Conservation (phyloP, 2,888 invertebrate genomes). For the Plebejus argus region DNA sequence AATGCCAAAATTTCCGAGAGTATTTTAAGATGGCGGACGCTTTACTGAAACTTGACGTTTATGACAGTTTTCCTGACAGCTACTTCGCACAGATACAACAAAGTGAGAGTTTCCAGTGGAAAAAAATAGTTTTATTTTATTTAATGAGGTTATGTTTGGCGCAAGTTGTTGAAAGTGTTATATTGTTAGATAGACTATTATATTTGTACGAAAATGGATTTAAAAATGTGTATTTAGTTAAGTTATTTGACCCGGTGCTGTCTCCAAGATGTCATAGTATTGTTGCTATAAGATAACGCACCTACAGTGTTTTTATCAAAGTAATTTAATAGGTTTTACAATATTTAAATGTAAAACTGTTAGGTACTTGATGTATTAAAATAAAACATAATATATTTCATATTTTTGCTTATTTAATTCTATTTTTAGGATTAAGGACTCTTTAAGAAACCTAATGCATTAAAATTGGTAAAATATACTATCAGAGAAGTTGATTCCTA, state of each 20-base stretch:
- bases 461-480: no score
- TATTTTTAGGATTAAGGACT: no score
- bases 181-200: slow-evolving; percentile 90
- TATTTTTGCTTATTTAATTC: background rate
- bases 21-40: slow-evolving; percentile 86
- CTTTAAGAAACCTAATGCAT: no score
- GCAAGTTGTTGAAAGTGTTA: slow-evolving; percentile 89
- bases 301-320: no score
- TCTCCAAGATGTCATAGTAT: slow-evolving; percentile 92
- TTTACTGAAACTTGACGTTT: slow-evolving; percentile 79
- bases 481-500: no score
- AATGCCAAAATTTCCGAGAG: slow-evolving; percentile 83
- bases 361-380: background rate
- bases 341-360: background rate
- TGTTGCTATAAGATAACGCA: slow-evolving; percentile 77
- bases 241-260: slow-evolving; percentile 90
- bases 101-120: slow-evolving; percentile 62
- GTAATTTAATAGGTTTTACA: background rate
- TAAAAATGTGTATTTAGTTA: slow-evolving; percentile 82
- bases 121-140: slow-evolving; percentile 87
- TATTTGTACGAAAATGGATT: slow-evolving; percentile 86
- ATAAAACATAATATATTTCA: background rate
- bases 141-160: slow-evolving; percentile 88
- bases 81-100: slow-evolving; percentile 51
- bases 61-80: slow-evolving; percentile 59